Conservation (phyloP, 2,113 vertebrate species). For the Malaclemys terrapin region DNA sequence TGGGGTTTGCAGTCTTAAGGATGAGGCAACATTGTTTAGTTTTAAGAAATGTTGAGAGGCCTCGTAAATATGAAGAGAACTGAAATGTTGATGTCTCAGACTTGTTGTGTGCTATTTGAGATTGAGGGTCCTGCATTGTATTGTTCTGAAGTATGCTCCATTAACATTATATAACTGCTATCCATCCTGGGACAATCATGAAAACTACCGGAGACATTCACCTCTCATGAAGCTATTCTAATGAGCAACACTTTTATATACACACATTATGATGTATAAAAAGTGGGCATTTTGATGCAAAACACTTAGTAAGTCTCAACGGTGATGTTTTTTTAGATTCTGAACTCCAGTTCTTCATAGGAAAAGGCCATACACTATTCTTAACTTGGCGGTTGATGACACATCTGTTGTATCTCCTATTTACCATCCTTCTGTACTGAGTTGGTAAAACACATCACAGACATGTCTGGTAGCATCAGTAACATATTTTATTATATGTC, state of each 20-base stretch:
- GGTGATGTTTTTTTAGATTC: not conserved
- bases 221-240: not conserved
- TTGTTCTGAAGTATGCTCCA: fast-evolving
- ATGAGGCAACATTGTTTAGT: not conserved
- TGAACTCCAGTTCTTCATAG: not conserved
- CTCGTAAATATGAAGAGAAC: not conserved
- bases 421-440: not conserved
- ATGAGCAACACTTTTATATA: not conserved
- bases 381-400: not conserved
- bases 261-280: not conserved
- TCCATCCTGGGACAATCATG: not conserved
- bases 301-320: not conserved
- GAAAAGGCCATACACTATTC: not conserved
- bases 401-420: not conserved
- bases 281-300: not conserved
- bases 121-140: not conserved
- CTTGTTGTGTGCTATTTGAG: not conserved
- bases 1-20: not conserved
- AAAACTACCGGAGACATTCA: not conserved
- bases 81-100: not conserved
- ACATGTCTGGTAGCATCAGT: not conserved
- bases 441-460: not conserved
- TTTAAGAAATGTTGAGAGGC: not conserved
- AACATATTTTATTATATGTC: not conserved
- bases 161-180: not conserved